Evolutionary conservation across 2,888 invertebrate species (phyloP).

Genomic region (Clitarchus hookeri): DNA sequence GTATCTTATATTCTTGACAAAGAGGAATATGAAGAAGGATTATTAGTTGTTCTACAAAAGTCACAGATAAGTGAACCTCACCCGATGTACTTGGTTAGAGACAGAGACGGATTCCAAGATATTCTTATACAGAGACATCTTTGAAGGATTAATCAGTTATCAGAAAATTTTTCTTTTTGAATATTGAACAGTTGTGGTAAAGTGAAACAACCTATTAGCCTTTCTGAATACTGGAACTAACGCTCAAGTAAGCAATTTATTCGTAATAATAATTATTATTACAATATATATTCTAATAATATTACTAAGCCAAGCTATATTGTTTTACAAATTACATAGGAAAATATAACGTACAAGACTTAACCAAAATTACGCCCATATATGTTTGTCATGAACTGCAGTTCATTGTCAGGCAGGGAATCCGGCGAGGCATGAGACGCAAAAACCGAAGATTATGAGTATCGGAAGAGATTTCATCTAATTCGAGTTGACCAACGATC

Average conservation of each 20-base stretch:
- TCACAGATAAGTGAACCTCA: neutral
- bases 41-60: neutral
- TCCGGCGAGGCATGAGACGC: neutral
- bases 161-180: conserved; percentile 11
- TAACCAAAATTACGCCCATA: neutral
- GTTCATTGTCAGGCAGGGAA: too few relatives aligned
- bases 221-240: neutral
- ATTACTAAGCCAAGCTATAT: neutral
- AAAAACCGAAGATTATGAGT: neutral
- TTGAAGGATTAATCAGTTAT: neutral
- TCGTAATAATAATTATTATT: neutral
- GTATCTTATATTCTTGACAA: neutral
- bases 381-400: neutral
- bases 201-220: neutral
- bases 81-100: neutral
- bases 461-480: conserved; percentile 12
- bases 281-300: too few relatives aligned
- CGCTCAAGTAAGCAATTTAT: neutral
- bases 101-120: neutral
- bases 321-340: too few relatives aligned
- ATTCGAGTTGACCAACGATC: conserved; percentile 19
- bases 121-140: neutral
- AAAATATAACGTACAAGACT: too few relatives aligned
- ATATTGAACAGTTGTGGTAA: neutral
- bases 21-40: too few relatives aligned